Conservation (phyloP, 2,113 vertebrate species). For the Marmota flaviventris region DNA sequence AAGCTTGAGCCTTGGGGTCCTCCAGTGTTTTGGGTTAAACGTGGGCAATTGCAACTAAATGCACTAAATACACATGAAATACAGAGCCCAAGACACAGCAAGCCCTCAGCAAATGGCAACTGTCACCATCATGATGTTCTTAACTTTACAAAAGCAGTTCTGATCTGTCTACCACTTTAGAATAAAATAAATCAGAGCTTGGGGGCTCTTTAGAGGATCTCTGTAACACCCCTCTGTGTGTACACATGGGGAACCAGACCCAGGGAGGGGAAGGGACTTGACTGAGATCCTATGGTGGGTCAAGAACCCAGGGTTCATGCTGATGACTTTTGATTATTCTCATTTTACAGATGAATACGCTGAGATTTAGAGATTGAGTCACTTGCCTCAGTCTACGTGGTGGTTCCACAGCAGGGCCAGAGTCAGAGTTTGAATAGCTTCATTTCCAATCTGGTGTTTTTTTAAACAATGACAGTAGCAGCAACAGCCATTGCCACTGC, state of each 20-base stretch:
- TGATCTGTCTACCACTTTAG: neutral
- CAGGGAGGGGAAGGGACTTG: neutral
- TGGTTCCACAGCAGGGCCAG: neutral
- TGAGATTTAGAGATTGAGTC: conserved; percentile 33
- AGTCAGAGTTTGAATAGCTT: neutral
- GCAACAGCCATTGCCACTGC: neutral
- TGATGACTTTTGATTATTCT: neutral
- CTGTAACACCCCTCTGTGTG: neutral
- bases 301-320: neutral
- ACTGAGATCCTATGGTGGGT: neutral
- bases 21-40: conserved; percentile 16
- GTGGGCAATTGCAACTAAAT: neutral
- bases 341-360: conserved; percentile 11
- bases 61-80: neutral
- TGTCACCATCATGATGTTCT: neutral
- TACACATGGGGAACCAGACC: neutral
- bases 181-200: conserved; percentile 21
- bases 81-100: neutral
- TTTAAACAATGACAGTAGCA: neutral
- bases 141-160: conserved; percentile 13
- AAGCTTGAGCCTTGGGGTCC: neutral
- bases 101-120: neutral
- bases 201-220: neutral
- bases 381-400: neutral
- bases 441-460: neutral